Evolutionary conservation across 2,797 vertebrate genomes (phyloP), one percentile per base, ranked within the genome.

Genomic region (Urophycis tenuis): DNA sequence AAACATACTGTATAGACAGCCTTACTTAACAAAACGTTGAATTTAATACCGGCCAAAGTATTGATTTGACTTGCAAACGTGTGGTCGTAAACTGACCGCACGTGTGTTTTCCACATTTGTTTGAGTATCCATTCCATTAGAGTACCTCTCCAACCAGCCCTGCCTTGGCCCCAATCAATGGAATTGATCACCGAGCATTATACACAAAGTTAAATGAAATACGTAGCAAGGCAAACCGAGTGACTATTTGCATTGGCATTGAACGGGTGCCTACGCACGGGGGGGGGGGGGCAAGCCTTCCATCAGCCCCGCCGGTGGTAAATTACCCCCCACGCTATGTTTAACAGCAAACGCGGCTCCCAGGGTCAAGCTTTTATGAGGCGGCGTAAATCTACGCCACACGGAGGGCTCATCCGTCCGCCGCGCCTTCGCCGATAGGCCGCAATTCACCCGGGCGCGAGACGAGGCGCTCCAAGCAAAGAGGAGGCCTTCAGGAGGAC

Each of bases 311-410:
- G 29, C 0, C 0, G 36, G 85, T 71, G 78, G 83, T 90, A 88
- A 90, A 89, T 91, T 86, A 86, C 82, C 60, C 30, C 30, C 79
- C 87, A 90, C 86, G 81, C 64, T 81, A 74, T 77, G 73, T 81
- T 87, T 89, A 91, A 86, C 84, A 78, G 83, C 85, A 88, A 71
- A 86, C 77, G 79, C 79, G 78, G 80, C 77, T 89, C 82, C 77
- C 88, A 85, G 86, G 88, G 89, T 90, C 89, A 90, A 67, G 60
- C 60, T 67, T 67, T 67, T 29, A 67, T 67, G 12, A 67, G 81
- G 75, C 77, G 74, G 87, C 85, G 88, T 91, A 88, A 89, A 91
- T 91, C 85, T 83, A 80, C 79, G 87, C 81, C 74, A 74, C 86
- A 89, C 81, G 78, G 85, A 87, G 81, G 78, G 81, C 80, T 85